phyloP scores from a whole-genome alignment of 1,140 invertebrate species.

The Amyelois transitella region DNA sequence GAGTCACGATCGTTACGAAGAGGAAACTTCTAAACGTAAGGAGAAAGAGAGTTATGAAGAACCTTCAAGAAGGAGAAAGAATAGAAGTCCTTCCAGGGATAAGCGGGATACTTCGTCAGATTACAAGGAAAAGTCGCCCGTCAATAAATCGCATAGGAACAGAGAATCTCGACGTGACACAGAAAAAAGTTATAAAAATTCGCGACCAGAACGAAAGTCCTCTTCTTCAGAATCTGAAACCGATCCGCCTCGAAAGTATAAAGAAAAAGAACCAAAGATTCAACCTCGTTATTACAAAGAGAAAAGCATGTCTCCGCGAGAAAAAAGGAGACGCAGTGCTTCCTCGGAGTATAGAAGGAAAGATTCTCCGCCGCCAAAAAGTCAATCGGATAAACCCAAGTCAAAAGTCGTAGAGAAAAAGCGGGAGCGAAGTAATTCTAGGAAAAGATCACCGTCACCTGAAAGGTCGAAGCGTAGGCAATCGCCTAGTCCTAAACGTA shows the following conservation, averaged over 20 bases:
- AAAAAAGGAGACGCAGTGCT: conserved; percentile 26
- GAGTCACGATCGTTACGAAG: conserved; percentile 34
- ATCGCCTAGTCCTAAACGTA: conserved; percentile 30
- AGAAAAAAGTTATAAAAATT: conserved; percentile 42
- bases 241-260: conserved; percentile 31
- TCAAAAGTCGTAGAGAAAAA: conserved; percentile 31
- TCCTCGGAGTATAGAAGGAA: conserved; percentile 31
- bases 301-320: conserved; percentile 24
- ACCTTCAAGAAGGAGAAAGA: conserved; percentile 27
- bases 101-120: conserved; percentile 36
- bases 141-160: conserved; percentile 23
- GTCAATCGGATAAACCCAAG: conserved; percentile 37
- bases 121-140: conserved; percentile 29
- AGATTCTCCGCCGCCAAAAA: conserved; percentile 21
- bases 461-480: conserved; percentile 23
- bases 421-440: conserved; percentile 29
- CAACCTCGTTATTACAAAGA: conserved; percentile 36
- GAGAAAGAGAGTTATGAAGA: conserved; percentile 27
- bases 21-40: conserved; percentile 19
- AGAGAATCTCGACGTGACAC: conserved; percentile 35
- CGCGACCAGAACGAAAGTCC: conserved; percentile 21
- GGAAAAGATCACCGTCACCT: conserved; percentile 32
- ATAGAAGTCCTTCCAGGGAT: conserved; percentile 34
- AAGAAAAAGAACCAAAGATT: conserved; percentile 33
- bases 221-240: conserved; percentile 40